These are phyloP conservation scores for Bombylius major DNA, from an alignment of 2,888 invertebrate genomes.

Conservation along the genomic window DNA sequence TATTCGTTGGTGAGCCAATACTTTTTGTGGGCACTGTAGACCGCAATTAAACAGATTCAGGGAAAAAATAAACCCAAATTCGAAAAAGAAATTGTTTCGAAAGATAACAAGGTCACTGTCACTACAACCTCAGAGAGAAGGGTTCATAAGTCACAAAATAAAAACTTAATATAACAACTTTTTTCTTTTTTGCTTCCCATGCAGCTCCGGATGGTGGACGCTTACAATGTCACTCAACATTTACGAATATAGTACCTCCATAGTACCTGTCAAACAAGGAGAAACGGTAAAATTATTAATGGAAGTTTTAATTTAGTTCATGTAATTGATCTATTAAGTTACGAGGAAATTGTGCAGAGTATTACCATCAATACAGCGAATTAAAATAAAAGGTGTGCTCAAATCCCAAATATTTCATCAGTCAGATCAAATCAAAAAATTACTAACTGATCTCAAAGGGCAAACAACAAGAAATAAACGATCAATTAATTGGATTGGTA, in stretches of 20 bases:
- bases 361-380: too few species aligned
- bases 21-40: too few species aligned
- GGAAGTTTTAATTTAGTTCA: background rate
- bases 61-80: background rate
- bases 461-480: too few species aligned
- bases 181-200: too few species aligned
- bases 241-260: background rate
- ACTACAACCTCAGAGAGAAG: constrained; percentile 5
- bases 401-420: background rate
- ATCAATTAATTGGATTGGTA: too few species aligned
- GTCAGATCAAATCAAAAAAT: background rate
- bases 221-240: background rate
- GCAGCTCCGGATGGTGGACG: background rate
- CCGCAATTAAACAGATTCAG: background rate
- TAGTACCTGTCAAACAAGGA: background rate
- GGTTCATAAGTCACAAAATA: constrained; percentile 11
- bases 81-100: constrained; percentile 8
- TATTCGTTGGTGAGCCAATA: too few species aligned
- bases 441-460: too few species aligned
- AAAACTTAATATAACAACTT: too few species aligned
- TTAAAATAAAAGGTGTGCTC: too few species aligned
- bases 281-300: background rate
- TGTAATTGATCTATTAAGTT: background rate
- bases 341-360: background rate
- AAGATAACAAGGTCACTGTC: constrained; percentile 11